Conservation (phyloP, 37 sponge, comb jelly and placozoan species). For the Agelas oroides region DNA sequence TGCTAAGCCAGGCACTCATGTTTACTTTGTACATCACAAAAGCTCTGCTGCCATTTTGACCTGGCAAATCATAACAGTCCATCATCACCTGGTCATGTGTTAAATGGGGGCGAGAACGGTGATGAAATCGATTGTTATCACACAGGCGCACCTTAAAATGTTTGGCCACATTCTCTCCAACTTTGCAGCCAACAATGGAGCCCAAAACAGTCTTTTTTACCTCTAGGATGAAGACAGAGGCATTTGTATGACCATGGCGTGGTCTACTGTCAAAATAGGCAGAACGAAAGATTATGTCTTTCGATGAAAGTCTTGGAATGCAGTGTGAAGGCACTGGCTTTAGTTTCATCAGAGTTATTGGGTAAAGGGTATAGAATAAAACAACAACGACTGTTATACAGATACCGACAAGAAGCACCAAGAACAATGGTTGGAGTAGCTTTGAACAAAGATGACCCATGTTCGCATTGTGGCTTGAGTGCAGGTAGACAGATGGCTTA, state of each 20-base stretch:
- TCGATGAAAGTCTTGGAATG: neutral
- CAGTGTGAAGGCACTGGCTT: too few species aligned
- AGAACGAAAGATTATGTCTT: neutral
- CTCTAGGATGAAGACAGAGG: constrained; percentile 17
- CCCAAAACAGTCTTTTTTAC: neutral
- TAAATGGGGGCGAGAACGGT: too few species aligned
- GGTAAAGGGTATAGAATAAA: neutral
- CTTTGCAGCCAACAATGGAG: neutral
- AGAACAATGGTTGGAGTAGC: neutral
- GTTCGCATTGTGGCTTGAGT: neutral
- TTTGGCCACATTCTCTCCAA: neutral
- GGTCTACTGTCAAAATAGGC: constrained; percentile 11
- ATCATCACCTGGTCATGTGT: neutral
- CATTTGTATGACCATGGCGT: neutral
- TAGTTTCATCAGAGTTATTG: too few species aligned
- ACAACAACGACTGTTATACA: neutral
- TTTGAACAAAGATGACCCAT: neutral
- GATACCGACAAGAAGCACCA: too few species aligned
- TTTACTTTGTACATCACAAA: neutral
- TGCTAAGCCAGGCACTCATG: neutral
- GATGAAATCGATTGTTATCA: neutral
- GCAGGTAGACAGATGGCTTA: neutral
- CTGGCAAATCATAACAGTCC: neutral
- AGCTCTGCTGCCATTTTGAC: neutral
- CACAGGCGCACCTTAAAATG: neutral